phyloP scores from a whole-genome alignment of 2,888 invertebrate species.

The Diloba caeruleocephala region DNA sequence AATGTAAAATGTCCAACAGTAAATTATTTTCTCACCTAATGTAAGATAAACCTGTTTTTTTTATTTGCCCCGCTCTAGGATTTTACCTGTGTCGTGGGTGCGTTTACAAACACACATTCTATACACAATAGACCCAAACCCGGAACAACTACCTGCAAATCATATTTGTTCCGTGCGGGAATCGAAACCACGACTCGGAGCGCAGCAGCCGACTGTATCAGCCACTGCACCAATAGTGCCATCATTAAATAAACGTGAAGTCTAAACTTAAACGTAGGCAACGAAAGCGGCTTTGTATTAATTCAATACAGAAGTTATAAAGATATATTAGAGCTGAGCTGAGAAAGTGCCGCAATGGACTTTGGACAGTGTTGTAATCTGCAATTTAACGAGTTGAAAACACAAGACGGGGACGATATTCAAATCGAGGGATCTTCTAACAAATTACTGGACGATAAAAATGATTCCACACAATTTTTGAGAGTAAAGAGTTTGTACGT shows the following conservation, averaged over 20 bases:
- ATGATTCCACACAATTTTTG: slow-evolving; percentile 51
- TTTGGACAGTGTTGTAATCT: slow-evolving; percentile 44
- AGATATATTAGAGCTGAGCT: slow-evolving; percentile 38
- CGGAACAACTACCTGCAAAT: no score
- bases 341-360: slow-evolving; percentile 25
- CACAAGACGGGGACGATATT: slow-evolving; percentile 47
- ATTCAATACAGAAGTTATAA: slow-evolving; percentile 44
- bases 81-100: no score
- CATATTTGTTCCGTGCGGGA: no score
- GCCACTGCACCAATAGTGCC: no score
- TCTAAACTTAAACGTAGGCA: not conserved
- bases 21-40: no score
- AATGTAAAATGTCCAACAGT: no score
- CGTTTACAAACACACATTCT: no score
- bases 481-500: slow-evolving; percentile 26
- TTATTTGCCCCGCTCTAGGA: no score
- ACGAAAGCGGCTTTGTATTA: slow-evolving; percentile 19
- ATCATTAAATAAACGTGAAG: slow-evolving; percentile 1
- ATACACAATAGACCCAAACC: no score
- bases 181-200: no score
- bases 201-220: no score
- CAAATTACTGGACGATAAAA: slow-evolving; percentile 60
- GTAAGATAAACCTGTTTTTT: no score
- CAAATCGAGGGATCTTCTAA: slow-evolving; percentile 51
- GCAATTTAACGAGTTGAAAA: slow-evolving; percentile 54